A percentile compares a stretch with the other conserved stretches of the same genome.
phyloP scores from a whole-genome alignment of 2,888 invertebrate genomes.

The Pyrochroa serraticornis region DNA sequence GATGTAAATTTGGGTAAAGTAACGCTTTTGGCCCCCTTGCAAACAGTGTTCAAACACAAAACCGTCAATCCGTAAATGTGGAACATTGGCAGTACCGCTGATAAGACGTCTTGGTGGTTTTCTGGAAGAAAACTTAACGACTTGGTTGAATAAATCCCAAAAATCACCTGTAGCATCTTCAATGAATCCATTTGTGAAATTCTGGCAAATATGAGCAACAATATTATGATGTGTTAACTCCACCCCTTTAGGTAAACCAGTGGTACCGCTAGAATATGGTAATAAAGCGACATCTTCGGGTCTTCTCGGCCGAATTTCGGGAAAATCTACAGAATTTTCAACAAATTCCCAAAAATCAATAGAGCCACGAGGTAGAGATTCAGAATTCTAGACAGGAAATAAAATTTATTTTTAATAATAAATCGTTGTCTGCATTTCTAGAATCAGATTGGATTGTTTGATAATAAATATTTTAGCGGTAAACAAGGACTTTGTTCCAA shows the following conservation, averaged over 20 bases:
- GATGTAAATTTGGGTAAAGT: no score
- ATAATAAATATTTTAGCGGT: constrained; percentile 54
- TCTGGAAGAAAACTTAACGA: not conserved
- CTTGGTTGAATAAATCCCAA: no score
- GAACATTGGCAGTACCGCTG: constrained; percentile 59
- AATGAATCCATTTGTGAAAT: constrained; percentile 15
- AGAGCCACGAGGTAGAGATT: constrained; percentile 28
- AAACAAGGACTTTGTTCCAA: not conserved
- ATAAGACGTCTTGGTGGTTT: constrained; percentile 47
- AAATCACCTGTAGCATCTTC: constrained; percentile 13
- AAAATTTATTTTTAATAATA: no score
- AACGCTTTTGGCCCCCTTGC: no score
- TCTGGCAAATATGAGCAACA: constrained; percentile 22
- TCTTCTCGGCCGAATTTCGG: constrained; percentile 54
- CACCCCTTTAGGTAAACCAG: constrained; percentile 81
- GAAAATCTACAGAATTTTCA: constrained; percentile 55
- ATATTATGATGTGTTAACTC: constrained; percentile 62
- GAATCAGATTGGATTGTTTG: no score
- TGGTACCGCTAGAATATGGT: constrained; percentile 88
- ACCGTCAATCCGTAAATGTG: constrained; percentile 63
- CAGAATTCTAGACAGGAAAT: constrained; percentile 55
- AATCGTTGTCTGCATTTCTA: no score
- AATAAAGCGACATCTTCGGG: constrained; percentile 69
- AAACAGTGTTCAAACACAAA: constrained; percentile 28
- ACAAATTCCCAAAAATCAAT: no score